A percentile compares a stretch with the other conserved stretches of the same genome.
phyloP scores from a whole-genome alignment of 2,113 vertebrate species.

The Cynopterus brachyotis region DNA sequence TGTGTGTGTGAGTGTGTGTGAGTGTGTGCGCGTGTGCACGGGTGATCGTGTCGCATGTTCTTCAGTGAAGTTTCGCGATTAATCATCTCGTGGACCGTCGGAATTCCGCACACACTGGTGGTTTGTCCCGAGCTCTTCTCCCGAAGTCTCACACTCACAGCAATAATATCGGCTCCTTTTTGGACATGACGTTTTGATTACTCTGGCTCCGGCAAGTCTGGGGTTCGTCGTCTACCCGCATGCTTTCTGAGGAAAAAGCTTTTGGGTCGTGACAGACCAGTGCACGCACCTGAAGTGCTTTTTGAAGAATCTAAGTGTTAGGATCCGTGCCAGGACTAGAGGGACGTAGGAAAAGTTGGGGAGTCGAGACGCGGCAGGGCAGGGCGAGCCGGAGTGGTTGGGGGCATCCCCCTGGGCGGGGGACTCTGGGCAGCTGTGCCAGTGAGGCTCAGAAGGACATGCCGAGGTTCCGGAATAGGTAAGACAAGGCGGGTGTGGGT shows the following conservation, averaged over 20 bases:
- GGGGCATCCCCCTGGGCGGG: too few species aligned
- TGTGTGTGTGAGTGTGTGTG: too few species aligned
- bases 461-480: not conserved
- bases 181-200: slow-evolving; percentile 75
- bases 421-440: not conserved
- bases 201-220: slow-evolving; percentile 73
- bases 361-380: not conserved
- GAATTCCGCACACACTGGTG: not conserved
- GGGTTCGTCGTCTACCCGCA: slow-evolving; percentile 62
- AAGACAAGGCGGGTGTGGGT: not conserved
- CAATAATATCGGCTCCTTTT: slow-evolving; percentile 67
- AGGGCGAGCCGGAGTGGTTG: not conserved
- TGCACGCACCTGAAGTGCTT: slow-evolving; percentile 71
- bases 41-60: not conserved
- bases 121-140: slow-evolving; percentile 46
- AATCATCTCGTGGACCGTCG: slow-evolving; percentile 19
- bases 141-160: slow-evolving; percentile 53
- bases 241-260: slow-evolving; percentile 49
- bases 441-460: not conserved
- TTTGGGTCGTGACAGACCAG: slow-evolving; percentile 65
- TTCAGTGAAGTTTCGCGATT: slow-evolving; percentile 5
- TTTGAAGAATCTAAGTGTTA: slow-evolving; percentile 59
- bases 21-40: too few species aligned
- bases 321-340: slow-evolving; percentile 51
- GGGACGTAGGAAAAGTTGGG: not conserved